These are phyloP conservation scores for Hirtodrosophila alboralis DNA, from an alignment of 2,888 invertebrate genomes.

Conservation along the genomic window DNA sequence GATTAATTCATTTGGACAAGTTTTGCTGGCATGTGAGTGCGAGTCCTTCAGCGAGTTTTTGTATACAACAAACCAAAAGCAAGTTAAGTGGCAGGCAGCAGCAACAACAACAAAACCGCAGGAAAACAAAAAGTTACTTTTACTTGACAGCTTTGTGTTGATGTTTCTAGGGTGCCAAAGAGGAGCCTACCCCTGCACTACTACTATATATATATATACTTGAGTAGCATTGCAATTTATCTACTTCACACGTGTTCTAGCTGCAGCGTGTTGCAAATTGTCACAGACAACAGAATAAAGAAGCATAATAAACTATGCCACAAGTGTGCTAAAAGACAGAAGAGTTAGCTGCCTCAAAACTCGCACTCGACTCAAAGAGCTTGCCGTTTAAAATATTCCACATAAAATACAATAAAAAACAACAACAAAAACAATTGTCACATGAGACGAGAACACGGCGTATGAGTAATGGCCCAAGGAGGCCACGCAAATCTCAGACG, in stretches of 20 bases:
- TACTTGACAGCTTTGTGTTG: conserved; percentile 62
- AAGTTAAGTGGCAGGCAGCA: conserved; percentile 42
- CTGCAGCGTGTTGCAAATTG: conserved; percentile 47
- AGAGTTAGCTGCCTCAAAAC: conserved; percentile 25
- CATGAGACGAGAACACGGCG: conserved; percentile 35
- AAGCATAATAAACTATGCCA: conserved; percentile 54
- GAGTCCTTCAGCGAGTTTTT: conserved; percentile 21
- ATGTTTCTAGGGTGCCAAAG: conserved; percentile 15
- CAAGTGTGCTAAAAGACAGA: conserved; percentile 15
- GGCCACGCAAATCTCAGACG: conserved; percentile 30
- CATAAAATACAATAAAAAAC: conserved; percentile 14
- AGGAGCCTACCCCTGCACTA: not conserved
- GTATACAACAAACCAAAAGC: conserved; percentile 22
- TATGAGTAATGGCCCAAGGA: conserved; percentile 57
- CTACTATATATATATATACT: conserved; percentile 5
- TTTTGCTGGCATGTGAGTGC: conserved; percentile 54
- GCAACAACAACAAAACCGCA: conserved; percentile 43
- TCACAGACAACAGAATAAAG: conserved; percentile 22
- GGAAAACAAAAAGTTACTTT: conserved; percentile 62
- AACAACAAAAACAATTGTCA: conserved; percentile 51
- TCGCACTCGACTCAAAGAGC: conserved; percentile 40
- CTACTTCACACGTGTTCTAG: conserved; percentile 44
- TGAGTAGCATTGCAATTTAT: conserved; percentile 70
- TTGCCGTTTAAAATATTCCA: conserved; percentile 45
- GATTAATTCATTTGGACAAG: conserved; percentile 79